Conservation (phyloP, 2,113 vertebrate genomes). For the Larimichthys polyactis region DNA sequence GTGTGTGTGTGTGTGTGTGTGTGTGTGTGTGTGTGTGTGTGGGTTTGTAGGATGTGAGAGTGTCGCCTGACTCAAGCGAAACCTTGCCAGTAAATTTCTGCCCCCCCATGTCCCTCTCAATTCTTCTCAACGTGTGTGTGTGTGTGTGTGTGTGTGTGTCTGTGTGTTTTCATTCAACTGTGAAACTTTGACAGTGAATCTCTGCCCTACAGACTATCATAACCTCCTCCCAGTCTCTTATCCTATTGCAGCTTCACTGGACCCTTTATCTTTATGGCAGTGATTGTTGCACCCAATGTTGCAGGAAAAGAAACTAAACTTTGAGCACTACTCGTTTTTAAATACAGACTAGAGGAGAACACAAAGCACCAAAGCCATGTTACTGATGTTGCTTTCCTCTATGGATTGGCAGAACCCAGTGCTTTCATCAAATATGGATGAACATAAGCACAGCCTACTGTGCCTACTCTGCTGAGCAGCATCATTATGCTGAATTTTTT, state of each 20-base stretch:
- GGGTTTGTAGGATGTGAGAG: neutral
- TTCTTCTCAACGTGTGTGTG: neutral
- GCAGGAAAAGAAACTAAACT: slow-evolving; percentile 7
- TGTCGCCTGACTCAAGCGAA: slow-evolving; percentile 8
- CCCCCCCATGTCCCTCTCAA: neutral
- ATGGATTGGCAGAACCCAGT: slow-evolving; percentile 55
- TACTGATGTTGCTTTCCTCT: slow-evolving; percentile 46
- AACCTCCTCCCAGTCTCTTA: slow-evolving; percentile 1
- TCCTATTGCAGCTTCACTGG: slow-evolving; percentile 27
- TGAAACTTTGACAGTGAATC: slow-evolving; percentile 31
- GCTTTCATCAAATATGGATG: slow-evolving; percentile 76
- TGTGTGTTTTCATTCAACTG: slow-evolving; percentile 3
- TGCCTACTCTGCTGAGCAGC: slow-evolving; percentile 28
- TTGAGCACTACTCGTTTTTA: slow-evolving; percentile 27
- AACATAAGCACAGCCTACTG: slow-evolving; percentile 44
- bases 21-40: too few species aligned
- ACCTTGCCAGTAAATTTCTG: slow-evolving; percentile 19
- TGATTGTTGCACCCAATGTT: slow-evolving; percentile 5
- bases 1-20: too few species aligned
- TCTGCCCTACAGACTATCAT: neutral
- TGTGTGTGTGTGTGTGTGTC: neutral
- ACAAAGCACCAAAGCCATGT: slow-evolving; percentile 34
- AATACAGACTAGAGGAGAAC: slow-evolving; percentile 37
- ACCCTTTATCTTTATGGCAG: slow-evolving; percentile 26
- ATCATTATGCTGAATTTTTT: slow-evolving; percentile 61